Evolutionary conservation across 2,888 invertebrate species (phyloP).

Genomic region (Digitonthophagus gazella): DNA sequence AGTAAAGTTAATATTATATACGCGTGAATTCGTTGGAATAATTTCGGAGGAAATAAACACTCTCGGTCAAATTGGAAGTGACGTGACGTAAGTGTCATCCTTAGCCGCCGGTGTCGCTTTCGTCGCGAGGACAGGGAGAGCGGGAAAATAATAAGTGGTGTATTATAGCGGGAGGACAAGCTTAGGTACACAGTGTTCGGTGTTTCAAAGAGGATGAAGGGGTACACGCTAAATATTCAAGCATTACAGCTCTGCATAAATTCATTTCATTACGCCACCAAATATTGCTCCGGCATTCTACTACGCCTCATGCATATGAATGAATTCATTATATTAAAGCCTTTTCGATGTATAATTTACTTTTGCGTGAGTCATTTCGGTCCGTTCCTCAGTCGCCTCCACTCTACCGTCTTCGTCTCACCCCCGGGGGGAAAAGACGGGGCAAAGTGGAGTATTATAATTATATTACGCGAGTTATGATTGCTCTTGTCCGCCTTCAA

Average conservation of each 20-base stretch:
- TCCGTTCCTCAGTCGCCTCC: constrained; percentile 43
- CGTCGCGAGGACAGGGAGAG: constrained; percentile 23
- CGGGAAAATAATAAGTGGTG: constrained; percentile 40
- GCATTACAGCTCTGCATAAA: constrained; percentile 66
- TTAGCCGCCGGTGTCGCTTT: background rate
- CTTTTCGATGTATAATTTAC: constrained; percentile 67
- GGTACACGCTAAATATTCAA: constrained; percentile 62
- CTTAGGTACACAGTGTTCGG: constrained; percentile 47
- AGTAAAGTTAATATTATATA: no score
- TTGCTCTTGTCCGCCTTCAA: constrained; percentile 35
- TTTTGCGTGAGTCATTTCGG: constrained; percentile 64
- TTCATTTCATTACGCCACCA: constrained; percentile 65
- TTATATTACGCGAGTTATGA: constrained; percentile 45
- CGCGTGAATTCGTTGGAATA: background rate
- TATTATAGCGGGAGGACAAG: constrained; percentile 49
- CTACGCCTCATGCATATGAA: constrained; percentile 63
- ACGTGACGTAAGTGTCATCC: background rate
- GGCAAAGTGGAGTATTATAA: constrained; percentile 49
- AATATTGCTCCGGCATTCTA: constrained; percentile 59
- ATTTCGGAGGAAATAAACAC: background rate
- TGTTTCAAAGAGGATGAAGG: constrained; percentile 61
- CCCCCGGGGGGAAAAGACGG: constrained; percentile 41
- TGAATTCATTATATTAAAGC: constrained; percentile 66
- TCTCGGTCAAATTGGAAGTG: background rate
- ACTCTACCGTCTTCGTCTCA: constrained; percentile 20